Evolutionary conservation across 2,113 vertebrate species (phyloP).

Genomic region (Psilopsiagon aurifrons): DNA sequence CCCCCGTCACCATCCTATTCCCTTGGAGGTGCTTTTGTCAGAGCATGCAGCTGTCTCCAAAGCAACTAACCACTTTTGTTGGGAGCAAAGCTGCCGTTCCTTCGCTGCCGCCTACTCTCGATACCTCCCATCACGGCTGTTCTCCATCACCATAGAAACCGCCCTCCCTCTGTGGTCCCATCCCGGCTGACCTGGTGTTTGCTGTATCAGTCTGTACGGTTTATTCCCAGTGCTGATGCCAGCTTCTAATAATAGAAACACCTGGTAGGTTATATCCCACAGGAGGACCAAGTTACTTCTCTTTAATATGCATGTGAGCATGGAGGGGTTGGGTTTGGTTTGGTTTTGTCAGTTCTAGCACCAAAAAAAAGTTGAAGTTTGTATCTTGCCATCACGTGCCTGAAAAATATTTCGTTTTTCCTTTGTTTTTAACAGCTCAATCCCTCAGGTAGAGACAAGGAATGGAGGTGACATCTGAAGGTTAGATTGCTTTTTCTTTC

Average conservation of each 20-base stretch:
- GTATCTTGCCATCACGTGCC: not conserved
- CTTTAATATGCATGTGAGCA: fast-evolving
- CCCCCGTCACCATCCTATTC: fast-evolving
- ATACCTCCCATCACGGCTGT: constrained; percentile 19
- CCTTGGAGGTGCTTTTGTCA: not conserved
- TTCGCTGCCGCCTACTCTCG: constrained; percentile 13
- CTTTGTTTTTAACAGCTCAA: not conserved
- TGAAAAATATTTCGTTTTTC: not conserved
- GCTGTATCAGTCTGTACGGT: not conserved
- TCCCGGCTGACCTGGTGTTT: constrained; percentile 9
- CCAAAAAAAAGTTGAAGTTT: not conserved
- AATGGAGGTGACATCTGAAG: not conserved
- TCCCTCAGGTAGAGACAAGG: not conserved
- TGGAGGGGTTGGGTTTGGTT: not conserved
- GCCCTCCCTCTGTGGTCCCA: constrained; percentile 2
- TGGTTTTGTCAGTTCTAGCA: not conserved
- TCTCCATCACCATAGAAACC: constrained; percentile 68
- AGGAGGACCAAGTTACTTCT: not conserved
- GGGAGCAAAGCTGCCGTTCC: not conserved
- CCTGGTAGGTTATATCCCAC: not conserved
- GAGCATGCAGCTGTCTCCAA: constrained; percentile 14
- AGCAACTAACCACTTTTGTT: constrained; percentile 28
- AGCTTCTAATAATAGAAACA: not conserved
- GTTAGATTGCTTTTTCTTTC: not conserved
- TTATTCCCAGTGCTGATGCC: not conserved